phyloP scores from a whole-genome alignment of 1,140 invertebrate species.

The Dinoponera quadriceps region DNA sequence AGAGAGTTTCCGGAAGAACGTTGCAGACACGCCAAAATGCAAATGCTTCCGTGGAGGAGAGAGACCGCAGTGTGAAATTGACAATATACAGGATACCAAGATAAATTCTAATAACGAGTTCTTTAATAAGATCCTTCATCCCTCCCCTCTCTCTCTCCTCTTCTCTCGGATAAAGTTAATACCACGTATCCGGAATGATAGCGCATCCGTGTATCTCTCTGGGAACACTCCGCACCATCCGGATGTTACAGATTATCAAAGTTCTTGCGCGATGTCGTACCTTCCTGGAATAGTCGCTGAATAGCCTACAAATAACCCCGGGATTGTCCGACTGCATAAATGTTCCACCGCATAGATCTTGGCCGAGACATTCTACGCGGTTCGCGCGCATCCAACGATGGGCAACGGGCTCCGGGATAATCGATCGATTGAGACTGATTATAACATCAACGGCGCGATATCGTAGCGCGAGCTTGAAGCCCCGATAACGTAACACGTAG shows the following conservation, averaged over 20 bases:
- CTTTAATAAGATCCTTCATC: no score
- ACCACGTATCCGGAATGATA: background rate
- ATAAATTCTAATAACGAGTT: no score
- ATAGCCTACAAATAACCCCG: background rate
- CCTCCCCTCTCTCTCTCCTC: no score
- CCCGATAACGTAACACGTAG: no score
- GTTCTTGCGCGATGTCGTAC: slow-evolving; percentile 56
- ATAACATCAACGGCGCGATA: no score
- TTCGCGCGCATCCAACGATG: background rate
- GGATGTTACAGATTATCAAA: slow-evolving; percentile 53
- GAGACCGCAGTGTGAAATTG: no score
- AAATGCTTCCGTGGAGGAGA: no score
- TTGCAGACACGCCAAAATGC: no score
- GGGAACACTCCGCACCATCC: background rate
- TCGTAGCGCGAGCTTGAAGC: no score
- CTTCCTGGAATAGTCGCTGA: slow-evolving; percentile 37
- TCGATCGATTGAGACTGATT: background rate
- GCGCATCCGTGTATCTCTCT: slow-evolving; percentile 36
- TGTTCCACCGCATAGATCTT: background rate
- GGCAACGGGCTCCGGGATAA: background rate
- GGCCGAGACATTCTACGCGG: slow-evolving; percentile 18
- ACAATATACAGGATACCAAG: no score
- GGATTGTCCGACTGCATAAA: slow-evolving; percentile 26
- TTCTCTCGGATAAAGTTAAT: background rate
- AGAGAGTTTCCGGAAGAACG: no score